Percentiles rank a stretch among this genome's conserved stretches.
Conservation (phyloP, 2,113 vertebrate genomes). For the Ceyx margarethae region DNA sequence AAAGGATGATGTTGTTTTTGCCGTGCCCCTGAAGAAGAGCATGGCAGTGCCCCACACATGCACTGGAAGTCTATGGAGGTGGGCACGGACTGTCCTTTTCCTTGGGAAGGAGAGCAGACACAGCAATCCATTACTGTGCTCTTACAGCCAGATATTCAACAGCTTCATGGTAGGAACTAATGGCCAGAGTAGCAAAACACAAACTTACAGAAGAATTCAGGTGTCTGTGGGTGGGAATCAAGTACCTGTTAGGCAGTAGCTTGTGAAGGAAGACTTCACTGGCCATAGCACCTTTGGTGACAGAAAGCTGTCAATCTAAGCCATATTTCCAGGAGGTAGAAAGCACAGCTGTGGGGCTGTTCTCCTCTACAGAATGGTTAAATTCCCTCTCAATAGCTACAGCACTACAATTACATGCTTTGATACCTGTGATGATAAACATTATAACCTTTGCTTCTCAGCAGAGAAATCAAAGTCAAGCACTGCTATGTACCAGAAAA, state of each 20-base stretch:
- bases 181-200: neutral
- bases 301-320: neutral
- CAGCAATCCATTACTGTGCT: neutral
- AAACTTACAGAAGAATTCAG: neutral
- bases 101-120: neutral
- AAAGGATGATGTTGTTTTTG: accelerated
- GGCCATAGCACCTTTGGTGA: neutral
- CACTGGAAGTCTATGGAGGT: neutral
- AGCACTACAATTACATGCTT: neutral
- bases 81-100: neutral
- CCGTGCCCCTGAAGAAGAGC: neutral
- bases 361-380: neutral
- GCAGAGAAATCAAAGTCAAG: neutral
- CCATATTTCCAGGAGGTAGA: neutral
- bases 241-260: neutral
- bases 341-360: neutral
- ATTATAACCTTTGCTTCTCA: neutral
- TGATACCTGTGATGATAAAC: neutral
- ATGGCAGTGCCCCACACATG: neutral
- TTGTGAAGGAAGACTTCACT: neutral
- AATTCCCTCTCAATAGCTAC: neutral
- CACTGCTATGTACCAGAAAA: accelerated
- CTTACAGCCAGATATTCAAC: neutral
- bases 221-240: neutral
- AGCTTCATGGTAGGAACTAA: accelerated